Evolutionary conservation across 2,113 vertebrate species (phyloP).

Genomic region (Saimiri boliviensis): DNA sequence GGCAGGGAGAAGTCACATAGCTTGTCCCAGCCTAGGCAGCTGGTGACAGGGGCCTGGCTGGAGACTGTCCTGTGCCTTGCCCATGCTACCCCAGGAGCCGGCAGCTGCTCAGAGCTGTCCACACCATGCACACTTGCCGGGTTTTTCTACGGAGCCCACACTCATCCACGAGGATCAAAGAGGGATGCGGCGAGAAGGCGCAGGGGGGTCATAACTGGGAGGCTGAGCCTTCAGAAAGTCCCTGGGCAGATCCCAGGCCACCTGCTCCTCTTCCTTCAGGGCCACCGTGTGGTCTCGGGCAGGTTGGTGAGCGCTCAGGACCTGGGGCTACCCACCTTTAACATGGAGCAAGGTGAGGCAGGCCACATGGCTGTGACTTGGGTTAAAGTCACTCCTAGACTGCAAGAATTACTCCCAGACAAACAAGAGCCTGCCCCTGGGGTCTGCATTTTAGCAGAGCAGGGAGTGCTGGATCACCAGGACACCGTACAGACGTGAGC

Average conservation of each 20-base stretch:
- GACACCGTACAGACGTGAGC: not conserved
- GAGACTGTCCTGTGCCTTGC: not conserved
- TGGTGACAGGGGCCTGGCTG: not conserved
- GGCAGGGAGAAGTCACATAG: not conserved
- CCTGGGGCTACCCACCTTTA: not conserved
- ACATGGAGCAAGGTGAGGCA: not conserved
- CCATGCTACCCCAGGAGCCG: not conserved
- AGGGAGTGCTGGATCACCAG: too few species aligned
- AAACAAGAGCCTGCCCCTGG: not conserved
- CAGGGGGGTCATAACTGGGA: not conserved
- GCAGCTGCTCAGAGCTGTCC: not conserved
- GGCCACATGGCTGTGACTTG: not conserved
- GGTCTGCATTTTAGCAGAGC: not conserved
- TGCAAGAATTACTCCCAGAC: not conserved
- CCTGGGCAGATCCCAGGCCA: not conserved
- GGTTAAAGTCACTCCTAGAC: fast-evolving
- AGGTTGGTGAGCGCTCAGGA: fast-evolving
- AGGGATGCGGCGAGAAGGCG: too few species aligned
- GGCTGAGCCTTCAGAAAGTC: not conserved
- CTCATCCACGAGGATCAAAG: not conserved
- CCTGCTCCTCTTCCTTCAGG: not conserved
- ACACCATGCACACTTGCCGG: fast-evolving
- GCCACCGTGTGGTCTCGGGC: fast-evolving
- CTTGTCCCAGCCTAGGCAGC: not conserved
- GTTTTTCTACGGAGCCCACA: not conserved